Percentiles rank a stretch among this genome's conserved stretches.
phyloP scores from a whole-genome alignment of 2,113 vertebrate genomes.

The Urocolius indicus region DNA sequence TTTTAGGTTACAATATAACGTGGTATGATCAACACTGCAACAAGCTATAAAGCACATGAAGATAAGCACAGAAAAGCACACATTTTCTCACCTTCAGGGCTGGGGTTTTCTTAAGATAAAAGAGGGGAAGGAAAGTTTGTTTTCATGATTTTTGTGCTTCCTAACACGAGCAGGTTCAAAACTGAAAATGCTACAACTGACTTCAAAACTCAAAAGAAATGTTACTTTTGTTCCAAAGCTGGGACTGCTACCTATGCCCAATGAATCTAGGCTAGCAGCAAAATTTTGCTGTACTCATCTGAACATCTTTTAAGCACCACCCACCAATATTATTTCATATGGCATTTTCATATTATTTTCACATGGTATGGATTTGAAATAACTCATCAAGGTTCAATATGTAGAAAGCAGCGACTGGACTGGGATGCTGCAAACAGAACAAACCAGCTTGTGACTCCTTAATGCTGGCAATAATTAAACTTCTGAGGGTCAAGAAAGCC shows the following conservation, averaged over 20 bases:
- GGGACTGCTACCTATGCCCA: background rate
- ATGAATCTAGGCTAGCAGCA: background rate
- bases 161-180: background rate
- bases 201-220: background rate
- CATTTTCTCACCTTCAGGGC: background rate
- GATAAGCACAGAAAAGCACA: background rate
- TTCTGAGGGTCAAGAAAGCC: background rate
- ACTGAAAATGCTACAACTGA: background rate
- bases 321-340: background rate
- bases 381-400: background rate
- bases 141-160: background rate
- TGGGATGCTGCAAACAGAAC: background rate
- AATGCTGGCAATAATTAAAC: background rate
- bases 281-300: background rate
- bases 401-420: background rate
- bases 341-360: no score
- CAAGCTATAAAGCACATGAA: background rate
- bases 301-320: background rate
- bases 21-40: background rate
- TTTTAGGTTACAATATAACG: background rate
- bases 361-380: background rate
- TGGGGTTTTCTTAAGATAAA: background rate
- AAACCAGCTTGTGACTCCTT: background rate
- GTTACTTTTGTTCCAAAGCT: background rate
- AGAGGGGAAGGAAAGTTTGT: background rate